Base-by-base conservation (phyloP, 2,888 invertebrate genomes). In the Apotomis capreana region DNA sequence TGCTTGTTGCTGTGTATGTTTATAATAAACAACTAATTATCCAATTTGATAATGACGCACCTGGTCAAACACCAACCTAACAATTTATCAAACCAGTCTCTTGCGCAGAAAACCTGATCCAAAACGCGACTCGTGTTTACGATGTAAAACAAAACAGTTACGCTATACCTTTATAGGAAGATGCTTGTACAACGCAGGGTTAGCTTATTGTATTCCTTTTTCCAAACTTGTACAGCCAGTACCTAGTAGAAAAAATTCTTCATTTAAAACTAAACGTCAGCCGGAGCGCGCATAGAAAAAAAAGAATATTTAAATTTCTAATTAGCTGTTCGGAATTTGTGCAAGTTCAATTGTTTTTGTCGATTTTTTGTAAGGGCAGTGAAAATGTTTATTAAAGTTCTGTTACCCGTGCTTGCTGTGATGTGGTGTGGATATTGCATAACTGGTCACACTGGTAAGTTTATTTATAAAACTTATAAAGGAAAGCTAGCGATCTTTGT, bases 391-490 rank as follows among this genome's bases (percentile, higher is more conserved):
- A 12, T 63, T 8, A 72, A 72, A 63, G 0, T 68, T 15, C 12
- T 72, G 3, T 59, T 58, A 3, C 58, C 68, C 13, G 54, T 54
- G 4, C 8, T 63, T 37, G 68, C 13, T n/a, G 51, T 68, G 36
- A 13, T 70, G 26, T 58, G 62, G 62, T 51, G 67, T 62, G 58
- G 58, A 54, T 64, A 68, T 46, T 71, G 64, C 68, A 71, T 74
- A 68, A 68, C 74, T 15, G 62, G 68, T 69, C 71, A 68, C 36
- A 15, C 64, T 13, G 74, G 74, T 74, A 57, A 64, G 71, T 67
- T 40, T 15, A 15, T 51, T 64, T 44, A 6, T 40, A 4, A 51
- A 3, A 36, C 2, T 60, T 60, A 60, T 6, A 37, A 6, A 37
- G n/a, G 12, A 8, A 8, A 13, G 40, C 59, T 37, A 0, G 37